Conservation (phyloP, 2,113 vertebrate species). For the Galemys pyrenaicus region DNA sequence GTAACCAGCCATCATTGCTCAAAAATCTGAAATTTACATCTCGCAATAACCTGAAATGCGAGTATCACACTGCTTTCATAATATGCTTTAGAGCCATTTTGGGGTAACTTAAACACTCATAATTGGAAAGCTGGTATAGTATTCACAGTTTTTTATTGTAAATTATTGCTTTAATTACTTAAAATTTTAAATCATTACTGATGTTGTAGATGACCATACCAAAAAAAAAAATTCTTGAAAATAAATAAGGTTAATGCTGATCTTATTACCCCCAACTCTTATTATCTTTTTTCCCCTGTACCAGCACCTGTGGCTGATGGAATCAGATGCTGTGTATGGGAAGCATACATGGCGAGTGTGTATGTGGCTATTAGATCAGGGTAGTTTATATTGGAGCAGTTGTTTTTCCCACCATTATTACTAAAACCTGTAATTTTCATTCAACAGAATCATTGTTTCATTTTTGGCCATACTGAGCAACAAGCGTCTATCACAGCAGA, state of each 20-base stretch:
- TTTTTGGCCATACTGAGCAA: conserved; percentile 31
- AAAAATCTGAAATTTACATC: conserved; percentile 54
- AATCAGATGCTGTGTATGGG: not conserved
- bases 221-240: conserved; percentile 42
- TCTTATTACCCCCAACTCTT: not conserved
- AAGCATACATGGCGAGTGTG: not conserved
- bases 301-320: not conserved
- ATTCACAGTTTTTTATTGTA: not conserved
- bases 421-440: conserved; percentile 34
- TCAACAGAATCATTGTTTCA: conserved; percentile 44
- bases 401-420: not conserved
- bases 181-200: conserved; percentile 13
- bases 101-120: not conserved
- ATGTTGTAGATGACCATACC: not conserved
- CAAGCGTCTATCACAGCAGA: not conserved
- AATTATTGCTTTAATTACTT: conserved; percentile 33
- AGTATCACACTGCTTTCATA: not conserved
- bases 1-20: not conserved
- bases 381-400: conserved; percentile 1
- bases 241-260: not conserved
- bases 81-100: conserved; percentile 41
- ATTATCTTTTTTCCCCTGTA: not conserved
- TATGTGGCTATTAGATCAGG: not conserved
- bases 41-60: not conserved
- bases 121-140: not conserved